A percentile compares a stretch with the other conserved stretches of the same genome.
These are phyloP conservation scores for Podilymbus podiceps DNA, from an alignment of 2,113 vertebrate species.

Conservation along the genomic window DNA sequence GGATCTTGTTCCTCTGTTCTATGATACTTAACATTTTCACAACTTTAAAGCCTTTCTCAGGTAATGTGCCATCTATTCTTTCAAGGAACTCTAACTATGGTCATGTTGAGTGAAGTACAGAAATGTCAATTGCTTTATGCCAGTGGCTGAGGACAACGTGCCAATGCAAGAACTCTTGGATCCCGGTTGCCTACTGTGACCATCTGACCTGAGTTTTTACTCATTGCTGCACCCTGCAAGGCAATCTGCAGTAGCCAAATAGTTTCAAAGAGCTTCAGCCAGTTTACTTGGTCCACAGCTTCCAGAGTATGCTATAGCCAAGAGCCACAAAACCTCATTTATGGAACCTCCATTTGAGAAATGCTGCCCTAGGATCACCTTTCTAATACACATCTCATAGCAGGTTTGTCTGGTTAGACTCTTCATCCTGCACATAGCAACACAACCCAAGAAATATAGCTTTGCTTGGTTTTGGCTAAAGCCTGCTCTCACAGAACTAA, in stretches of 20 bases:
- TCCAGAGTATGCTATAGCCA: not conserved
- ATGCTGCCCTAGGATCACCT: not conserved
- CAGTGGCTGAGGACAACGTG: not conserved
- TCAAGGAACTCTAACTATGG: not conserved
- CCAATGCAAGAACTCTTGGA: not conserved
- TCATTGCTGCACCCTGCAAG: not conserved
- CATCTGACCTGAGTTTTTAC: not conserved
- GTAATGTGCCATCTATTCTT: not conserved
- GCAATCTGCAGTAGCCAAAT: not conserved
- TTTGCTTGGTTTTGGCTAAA: not conserved
- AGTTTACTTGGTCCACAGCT: not conserved
- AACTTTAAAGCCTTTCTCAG: not conserved
- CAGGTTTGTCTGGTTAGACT: not conserved
- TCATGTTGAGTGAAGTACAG: not conserved
- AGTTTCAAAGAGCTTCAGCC: not conserved
- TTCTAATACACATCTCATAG: not conserved
- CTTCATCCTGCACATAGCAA: not conserved
- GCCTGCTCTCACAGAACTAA: not conserved
- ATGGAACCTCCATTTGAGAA: not conserved
- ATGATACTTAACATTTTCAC: not conserved
- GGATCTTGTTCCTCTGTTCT: not conserved
- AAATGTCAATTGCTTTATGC: not conserved
- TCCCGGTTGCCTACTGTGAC: not conserved
- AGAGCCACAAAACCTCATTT: not conserved
- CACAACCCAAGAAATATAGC: not conserved